Evolutionary conservation across 2,113 vertebrate species (phyloP), one percentile per base, ranked within the genome.

Genomic region (Pollachius pollachius): DNA sequence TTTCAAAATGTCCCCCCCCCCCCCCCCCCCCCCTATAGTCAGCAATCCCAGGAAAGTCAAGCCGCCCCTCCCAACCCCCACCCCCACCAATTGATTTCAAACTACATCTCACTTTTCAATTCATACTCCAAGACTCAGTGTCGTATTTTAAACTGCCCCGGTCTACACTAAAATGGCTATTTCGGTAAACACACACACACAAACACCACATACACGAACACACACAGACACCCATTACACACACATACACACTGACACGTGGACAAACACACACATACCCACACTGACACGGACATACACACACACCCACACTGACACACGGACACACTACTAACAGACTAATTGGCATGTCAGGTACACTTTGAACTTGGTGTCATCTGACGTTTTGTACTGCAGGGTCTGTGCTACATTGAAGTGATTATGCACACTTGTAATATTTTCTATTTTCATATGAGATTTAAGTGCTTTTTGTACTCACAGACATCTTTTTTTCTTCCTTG

Each of bases 341-440:
- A 83, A 89, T 90, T 89, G 86, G 88, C 88, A 86, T 88, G 84
- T 85, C 85, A 82, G 87, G 84, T 85, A 81, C 85, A 87, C 85
- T 87, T 48, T 81, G 76, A 84, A 89, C 81, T 89, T 78, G 77
- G 85, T 87, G 83, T 89, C 80, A 85, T 86, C 85, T 81, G 86
- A 91, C 86, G 82, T 90, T 91, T 92, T 92, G 75, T 91, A 92
- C 87, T 86, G 84, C 87, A 90, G 86, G 86, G 85, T 87, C 84
- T 70, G 88, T 89, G 89, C 86, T 90, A 86, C 90, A 86, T 85
- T 85, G 82, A 86, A 85, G 81, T 84, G 80, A 87, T 90, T 91
- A 88, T 90, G 88, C 90, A 92, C 90, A 91, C 87, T 87, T 92
- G 87, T 92, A 89, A 91, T 92, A 91, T 90, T 92, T 91, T 91